Evolutionary conservation across 1,140 invertebrate genomes (phyloP), one percentile per base, ranked within the genome.

Genomic region (Leguminivora glycinivorella): DNA sequence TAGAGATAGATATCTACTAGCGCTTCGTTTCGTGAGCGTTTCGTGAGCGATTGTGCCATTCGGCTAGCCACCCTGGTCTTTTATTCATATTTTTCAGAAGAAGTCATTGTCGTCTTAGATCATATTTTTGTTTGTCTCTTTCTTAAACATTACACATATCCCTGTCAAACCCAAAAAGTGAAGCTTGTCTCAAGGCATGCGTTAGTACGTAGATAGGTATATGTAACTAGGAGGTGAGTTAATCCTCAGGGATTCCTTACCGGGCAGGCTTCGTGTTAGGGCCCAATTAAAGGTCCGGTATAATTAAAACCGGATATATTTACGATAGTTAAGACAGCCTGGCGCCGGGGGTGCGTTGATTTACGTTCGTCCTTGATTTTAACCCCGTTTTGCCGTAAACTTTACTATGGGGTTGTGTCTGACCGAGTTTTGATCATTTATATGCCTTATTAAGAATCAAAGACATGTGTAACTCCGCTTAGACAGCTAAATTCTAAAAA

Each of bases 231-330:
- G 19, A 52, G 47, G 7, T 0, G 19, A 52, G 17, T 52, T 22
- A 22, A 29, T 19, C 58, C 14, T 6, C n/a, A n/a, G 26, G 26
- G 26, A 31, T 63, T 63, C 58, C 26, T 9, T 31, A 4, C n/a
- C 58, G 66, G 68, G 68, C 67, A 47, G 70, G 43, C 63, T 79
- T 85, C 86, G 85, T 88, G 84, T 69, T 70, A 75, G 74, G 72
- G 69, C 70, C 77, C 80, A 81, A 85, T 87, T 87, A 85, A 81
- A 85, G 76, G 76, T 77, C 69, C 70, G 67, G 71, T 72, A 75
- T 83, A 89, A 89, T 89, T 87, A 89, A 84, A 87, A 83, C 79
- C 78, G 81, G 77, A 86, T 89, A 87, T 83, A 84, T 87, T 88
- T 83, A 83, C 83, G 78, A 82, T 79, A 76, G 76, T 78, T 80